phyloP scores from a whole-genome alignment of 92 coral and sea anemone genomes.

The Epizoanthus scotinus region DNA sequence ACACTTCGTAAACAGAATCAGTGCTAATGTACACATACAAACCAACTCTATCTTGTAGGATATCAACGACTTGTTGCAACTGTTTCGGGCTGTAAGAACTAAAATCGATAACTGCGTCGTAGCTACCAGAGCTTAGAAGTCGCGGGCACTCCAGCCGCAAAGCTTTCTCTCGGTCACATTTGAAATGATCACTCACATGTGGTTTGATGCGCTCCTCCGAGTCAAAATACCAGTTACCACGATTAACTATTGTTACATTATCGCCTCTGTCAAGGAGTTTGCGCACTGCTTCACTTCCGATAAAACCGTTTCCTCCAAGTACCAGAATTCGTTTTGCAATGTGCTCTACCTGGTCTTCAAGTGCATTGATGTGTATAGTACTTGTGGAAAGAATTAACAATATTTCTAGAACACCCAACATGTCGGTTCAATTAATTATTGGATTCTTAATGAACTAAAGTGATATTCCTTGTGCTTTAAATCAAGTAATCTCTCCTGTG shows the following conservation, averaged over 20 bases:
- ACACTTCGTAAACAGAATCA: conserved; percentile 91
- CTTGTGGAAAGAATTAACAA: conserved; percentile 5
- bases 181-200: conserved; percentile 61
- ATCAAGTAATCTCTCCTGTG: not conserved
- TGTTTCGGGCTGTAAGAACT: conserved; percentile 86
- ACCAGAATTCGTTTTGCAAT: conserved; percentile 66
- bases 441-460: conserved; percentile 14
- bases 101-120: conserved; percentile 94
- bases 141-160: conserved; percentile 84
- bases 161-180: conserved; percentile 86
- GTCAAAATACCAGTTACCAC: conserved; percentile 95
- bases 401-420: conserved; percentile 11
- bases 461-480: not conserved
- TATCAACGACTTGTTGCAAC: conserved; percentile 70
- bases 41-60: conserved; percentile 75
- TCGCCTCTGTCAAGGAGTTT: conserved; percentile 70
- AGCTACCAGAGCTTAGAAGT: conserved; percentile 63
- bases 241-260: conserved; percentile 81
- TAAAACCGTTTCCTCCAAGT: conserved; percentile 97
- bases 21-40: conserved; percentile 89
- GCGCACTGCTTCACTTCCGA: conserved; percentile 84
- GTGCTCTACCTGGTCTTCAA: conserved; percentile 3
- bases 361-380: conserved; percentile 13
- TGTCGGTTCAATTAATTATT: not conserved
- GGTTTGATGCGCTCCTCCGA: conserved; percentile 86